Base-by-base conservation (phyloP, 2,888 invertebrate species). In the Choristoneura rosaceana region DNA sequence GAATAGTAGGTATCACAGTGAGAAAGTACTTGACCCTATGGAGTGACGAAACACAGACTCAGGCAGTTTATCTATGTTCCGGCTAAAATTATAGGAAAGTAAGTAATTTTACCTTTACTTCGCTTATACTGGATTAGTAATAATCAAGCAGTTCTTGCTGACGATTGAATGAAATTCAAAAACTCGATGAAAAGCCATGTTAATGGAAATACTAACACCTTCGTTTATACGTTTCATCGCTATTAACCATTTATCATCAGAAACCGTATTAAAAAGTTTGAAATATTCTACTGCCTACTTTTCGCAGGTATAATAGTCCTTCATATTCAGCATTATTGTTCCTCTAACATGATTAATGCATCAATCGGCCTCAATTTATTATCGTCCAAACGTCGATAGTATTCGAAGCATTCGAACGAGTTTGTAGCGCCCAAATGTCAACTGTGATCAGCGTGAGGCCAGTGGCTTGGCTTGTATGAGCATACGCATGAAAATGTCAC, bases 401-500 rank as follows among this genome's bases (percentile, higher is more conserved):
- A 66, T 61, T 38, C 61, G 34, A 71, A 71, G 55, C 47, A 67
- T 71, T 34, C 71, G 61, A 62, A 66, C 66, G 66, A 67, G 66
- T 67, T 66, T 67, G 66, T 43, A 67, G 55, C 71, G 60, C 47
- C 58, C 65, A 67, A 71, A 71, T 71, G 67, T 71, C 71, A 71
- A 45, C 52, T 58, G 63, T 41, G 47, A 58, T 58, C 63, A 41
- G 43, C 17, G 55, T 70, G 65, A 70, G 60, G 65, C 41, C 65
- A 65, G 59, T 15, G 61, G 61, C 61, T 61, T 34, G 41, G 14
- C 61, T 55, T 55, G 55, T 55, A 55, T 25, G 15, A 55, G 25
- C 25, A 25, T 55, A 55, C 55, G 17, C 25, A 55, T 25, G 47
- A 47, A 80, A 84, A 85, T 84, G 83, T 80, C 81, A 80, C 38